Conservation (phyloP, 2,797 vertebrate genomes). For the Ambastaia sidthimunki region DNA sequence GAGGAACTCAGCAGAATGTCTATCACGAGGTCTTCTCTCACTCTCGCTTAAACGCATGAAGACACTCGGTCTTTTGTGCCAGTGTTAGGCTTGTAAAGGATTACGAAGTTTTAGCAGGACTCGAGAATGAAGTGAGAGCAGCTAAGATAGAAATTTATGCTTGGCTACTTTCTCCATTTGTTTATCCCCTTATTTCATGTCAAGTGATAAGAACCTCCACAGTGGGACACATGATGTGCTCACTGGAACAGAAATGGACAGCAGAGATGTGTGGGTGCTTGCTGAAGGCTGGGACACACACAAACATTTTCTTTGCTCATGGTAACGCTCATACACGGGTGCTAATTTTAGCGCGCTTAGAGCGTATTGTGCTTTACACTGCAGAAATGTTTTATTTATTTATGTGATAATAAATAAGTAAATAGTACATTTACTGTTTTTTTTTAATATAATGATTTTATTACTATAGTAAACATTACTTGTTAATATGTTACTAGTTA, state of each 20-base stretch:
- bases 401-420: too few species aligned
- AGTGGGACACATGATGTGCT: conserved; percentile 30
- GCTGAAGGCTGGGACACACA: conserved; percentile 16
- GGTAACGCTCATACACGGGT: not conserved
- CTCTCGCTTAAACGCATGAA: conserved; percentile 18
- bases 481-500: too few species aligned
- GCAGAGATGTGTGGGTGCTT: not conserved
- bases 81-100: conserved; percentile 16
- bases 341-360: conserved; percentile 14
- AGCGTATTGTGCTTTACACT: too few species aligned
- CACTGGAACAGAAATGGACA: conserved; percentile 23
- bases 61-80: conserved; percentile 36
- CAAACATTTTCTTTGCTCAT: conserved; percentile 4
- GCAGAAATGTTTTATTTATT: too few species aligned
- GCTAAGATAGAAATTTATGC: conserved; percentile 39
- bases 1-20: conserved; percentile 14
- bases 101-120: conserved; percentile 4
- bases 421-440: too few species aligned
- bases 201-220: conserved; percentile 21
- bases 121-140: conserved; percentile 30
- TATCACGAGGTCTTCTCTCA: conserved; percentile 38
- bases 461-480: too few species aligned
- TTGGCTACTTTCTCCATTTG: conserved; percentile 12
- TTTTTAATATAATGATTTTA: too few species aligned
- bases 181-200: conserved; percentile 37